Base-by-base conservation (phyloP, 2,113 vertebrate genomes). In the Cebus imitator region DNA sequence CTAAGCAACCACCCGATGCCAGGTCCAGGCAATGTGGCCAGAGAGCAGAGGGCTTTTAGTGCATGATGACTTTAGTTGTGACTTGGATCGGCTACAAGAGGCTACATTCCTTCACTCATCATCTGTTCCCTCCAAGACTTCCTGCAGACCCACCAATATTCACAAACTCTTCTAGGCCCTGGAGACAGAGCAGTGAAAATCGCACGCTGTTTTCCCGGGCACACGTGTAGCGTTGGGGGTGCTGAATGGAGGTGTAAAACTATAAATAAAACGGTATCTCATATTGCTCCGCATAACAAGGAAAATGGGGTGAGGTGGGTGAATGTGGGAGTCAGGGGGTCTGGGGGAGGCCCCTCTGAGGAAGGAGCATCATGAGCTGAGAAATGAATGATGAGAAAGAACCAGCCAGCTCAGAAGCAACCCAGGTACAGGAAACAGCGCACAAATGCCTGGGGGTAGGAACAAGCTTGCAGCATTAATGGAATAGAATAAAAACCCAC, bases 271-370 rank as follows among this genome's bases (percentile, higher is more conserved):
- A 52, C 13, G 1, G 23, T 40, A 16, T 37, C 81, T 80, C 0
- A 0, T 0, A 23, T 79, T 32, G 27, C 25, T 86, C 18, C 8
- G 37, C 14, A 5, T 23, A 1, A 18, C 3, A 6, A 32, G 75
- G 37, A 23, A 32, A 66, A 72, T 0, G 0, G 32, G 45, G 23
- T 3, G 14, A 45, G 2, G 11, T 0, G 6, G 21, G 37, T 0
- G 0, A 30, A 84, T 4, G 12, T 14, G 40, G 64, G 37, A 50
- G 70, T 32, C 6, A 30, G 1, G 3, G 80, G 20, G 2, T 18
- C 20, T 6, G 10, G 10, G n/a, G 7, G 9, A 1, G 21, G 9
- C 2, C 3, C 13, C 17, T 25, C 52, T 4, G 20, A 40, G 20
- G 55, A 75, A 88, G 11, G 20, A 32, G 57, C n/a, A 20, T 55